phyloP scores from a whole-genome alignment of 2,888 invertebrate genomes.

The Cosmia trapezina region DNA sequence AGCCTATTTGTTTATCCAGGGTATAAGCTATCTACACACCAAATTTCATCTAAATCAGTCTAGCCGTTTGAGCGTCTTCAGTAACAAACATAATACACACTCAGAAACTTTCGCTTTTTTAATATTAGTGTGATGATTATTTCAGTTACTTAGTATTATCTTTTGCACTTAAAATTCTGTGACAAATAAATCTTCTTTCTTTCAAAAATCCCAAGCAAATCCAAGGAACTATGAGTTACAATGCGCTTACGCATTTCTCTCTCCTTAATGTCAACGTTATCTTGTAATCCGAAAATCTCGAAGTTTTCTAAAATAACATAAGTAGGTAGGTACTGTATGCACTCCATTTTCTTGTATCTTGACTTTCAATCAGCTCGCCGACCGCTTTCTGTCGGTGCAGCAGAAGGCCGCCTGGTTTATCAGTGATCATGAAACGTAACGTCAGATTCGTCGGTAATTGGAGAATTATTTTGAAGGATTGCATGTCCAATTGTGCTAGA shows the following conservation, averaged over 20 bases:
- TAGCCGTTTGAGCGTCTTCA: too few species aligned
- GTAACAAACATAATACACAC: too few species aligned
- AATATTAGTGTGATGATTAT: too few species aligned
- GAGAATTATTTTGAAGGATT: slow-evolving; percentile 16
- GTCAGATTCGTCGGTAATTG: slow-evolving; percentile 1
- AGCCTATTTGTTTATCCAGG: too few species aligned
- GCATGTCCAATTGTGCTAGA: not conserved
- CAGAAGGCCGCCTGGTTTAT: slow-evolving; percentile 12
- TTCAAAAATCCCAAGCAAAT: not conserved
- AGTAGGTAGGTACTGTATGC: not conserved
- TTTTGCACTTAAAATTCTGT: too few species aligned
- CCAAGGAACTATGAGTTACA: too few species aligned
- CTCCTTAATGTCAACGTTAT: slow-evolving; percentile 20
- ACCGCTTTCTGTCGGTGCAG: not conserved
- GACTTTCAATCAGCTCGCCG: slow-evolving; percentile 19
- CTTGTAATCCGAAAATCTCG: slow-evolving; percentile 11
- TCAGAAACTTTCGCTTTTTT: too few species aligned
- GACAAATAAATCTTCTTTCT: not conserved
- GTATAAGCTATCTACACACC: too few species aligned
- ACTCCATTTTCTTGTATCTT: slow-evolving; percentile 29
- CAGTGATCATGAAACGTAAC: slow-evolving; percentile 1
- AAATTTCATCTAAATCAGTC: too few species aligned
- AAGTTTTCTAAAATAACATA: not conserved
- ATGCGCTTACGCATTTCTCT: not conserved
- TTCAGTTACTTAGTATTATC: too few species aligned